These are phyloP conservation scores for Hydriomena furcata DNA, from an alignment of 2,888 invertebrate genomes.

Conservation along the genomic window DNA sequence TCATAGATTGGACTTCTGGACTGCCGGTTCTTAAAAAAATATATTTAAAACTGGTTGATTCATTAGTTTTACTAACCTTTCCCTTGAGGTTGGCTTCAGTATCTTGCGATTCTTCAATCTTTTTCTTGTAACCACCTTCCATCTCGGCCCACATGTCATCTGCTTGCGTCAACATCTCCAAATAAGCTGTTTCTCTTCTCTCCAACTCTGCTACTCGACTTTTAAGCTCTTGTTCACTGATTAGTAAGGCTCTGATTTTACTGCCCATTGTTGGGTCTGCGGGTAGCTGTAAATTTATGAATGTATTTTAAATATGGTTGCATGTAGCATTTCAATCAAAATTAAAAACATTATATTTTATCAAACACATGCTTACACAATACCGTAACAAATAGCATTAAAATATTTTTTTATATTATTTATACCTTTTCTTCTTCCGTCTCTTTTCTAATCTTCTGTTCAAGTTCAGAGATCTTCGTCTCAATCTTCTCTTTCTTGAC, in stretches of 20 bases:
- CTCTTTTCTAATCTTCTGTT: slow-evolving; percentile 52
- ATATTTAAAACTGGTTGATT: too few relatives aligned
- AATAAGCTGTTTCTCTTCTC: slow-evolving; percentile 86
- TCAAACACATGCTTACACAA: too few relatives aligned
- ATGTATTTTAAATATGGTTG: too few relatives aligned
- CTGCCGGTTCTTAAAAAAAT: too few relatives aligned
- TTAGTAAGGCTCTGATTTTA: slow-evolving; percentile 68
- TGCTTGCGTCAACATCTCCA: slow-evolving; percentile 88
- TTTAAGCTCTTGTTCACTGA: slow-evolving; percentile 84
- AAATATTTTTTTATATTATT: too few relatives aligned
- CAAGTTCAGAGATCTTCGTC: slow-evolving; percentile 56
- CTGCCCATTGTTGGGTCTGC: slow-evolving; percentile 51
- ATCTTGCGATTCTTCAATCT: slow-evolving; percentile 76
- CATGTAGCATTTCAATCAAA: too few relatives aligned
- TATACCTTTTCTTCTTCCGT: slow-evolving; percentile 55
- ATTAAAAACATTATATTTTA: too few relatives aligned
- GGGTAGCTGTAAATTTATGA: slow-evolving; percentile 49
- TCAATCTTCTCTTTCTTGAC: slow-evolving; percentile 60
- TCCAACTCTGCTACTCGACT: slow-evolving; percentile 85
- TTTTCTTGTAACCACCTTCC: slow-evolving; percentile 85
- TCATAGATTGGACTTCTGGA: too few relatives aligned
- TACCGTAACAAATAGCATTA: too few relatives aligned
- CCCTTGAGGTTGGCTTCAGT: slow-evolving; percentile 76
- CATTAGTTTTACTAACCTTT: slow-evolving; percentile 44
- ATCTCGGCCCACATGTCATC: slow-evolving; percentile 89